A percentile compares a stretch with the other conserved stretches of the same genome.
phyloP scores from a whole-genome alignment of 2,113 vertebrate genomes.

The Garra rufa region DNA sequence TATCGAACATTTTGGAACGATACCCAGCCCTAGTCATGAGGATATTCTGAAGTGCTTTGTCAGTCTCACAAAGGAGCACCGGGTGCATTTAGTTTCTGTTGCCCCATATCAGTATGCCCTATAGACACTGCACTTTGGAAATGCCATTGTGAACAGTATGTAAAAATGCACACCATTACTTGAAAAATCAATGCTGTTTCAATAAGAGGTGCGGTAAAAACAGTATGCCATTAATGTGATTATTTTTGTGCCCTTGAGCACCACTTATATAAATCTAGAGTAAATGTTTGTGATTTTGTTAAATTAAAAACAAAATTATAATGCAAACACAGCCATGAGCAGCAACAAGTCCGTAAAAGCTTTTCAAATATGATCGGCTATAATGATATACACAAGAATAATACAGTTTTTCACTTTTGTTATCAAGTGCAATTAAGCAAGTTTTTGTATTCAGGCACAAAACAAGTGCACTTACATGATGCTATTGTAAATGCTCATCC shows the following conservation, averaged over 20 bases:
- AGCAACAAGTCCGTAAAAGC: neutral
- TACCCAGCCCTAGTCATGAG: too few relatives aligned
- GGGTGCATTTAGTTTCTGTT: conserved; percentile 25
- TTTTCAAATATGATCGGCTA: neutral
- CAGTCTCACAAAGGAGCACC: conserved; percentile 51
- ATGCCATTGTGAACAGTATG: neutral
- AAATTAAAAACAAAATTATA: neutral
- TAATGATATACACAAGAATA: too few relatives aligned
- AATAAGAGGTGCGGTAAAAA: conserved; percentile 27
- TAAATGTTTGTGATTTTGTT: neutral
- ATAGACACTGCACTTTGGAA: conserved; percentile 3
- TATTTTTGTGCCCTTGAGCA: conserved; percentile 1
- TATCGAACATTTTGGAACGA: too few relatives aligned
- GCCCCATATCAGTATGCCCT: conserved; percentile 38
- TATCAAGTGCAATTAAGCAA: neutral
- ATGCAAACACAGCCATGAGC: neutral
- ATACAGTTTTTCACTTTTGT: neutral
- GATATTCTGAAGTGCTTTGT: conserved; percentile 53
- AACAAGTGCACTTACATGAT: neutral
- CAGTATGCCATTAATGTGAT: conserved; percentile 2
- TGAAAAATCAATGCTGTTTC: conserved; percentile 31
- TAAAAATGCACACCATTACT: neutral
- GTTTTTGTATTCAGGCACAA: neutral
- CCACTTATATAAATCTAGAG: neutral
- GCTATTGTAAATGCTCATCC: neutral